Conservation (phyloP, 1,140 invertebrate species). For the Colletes latitarsis region DNA sequence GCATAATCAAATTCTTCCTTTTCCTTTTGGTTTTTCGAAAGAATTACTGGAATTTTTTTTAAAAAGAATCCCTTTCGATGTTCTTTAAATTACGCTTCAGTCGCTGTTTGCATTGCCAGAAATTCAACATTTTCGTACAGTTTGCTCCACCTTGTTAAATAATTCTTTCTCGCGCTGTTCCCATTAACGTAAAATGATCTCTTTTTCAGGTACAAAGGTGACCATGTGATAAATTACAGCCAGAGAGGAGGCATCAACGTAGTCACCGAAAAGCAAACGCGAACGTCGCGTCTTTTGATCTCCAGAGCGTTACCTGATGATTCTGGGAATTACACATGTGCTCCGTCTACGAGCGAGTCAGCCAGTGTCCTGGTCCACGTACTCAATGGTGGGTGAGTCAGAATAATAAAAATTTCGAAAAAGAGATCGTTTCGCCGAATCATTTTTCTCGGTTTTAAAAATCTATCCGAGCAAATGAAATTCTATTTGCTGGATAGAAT, state of each 20-base stretch:
- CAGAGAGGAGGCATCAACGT: constrained; percentile 92
- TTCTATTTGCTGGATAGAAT: neutral
- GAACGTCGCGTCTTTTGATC: constrained; percentile 91
- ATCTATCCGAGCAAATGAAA: neutral
- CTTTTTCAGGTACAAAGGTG: constrained; percentile 86
- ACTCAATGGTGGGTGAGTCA: constrained; percentile 82
- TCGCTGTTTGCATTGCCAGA: too few relatives aligned
- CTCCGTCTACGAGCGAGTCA: constrained; percentile 84
- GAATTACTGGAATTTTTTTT: too few relatives aligned
- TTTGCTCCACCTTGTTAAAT: too few relatives aligned
- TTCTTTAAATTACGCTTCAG: too few relatives aligned
- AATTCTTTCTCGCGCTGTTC: neutral
- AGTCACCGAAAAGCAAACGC: constrained; percentile 91
- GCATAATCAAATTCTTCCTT: too few relatives aligned
- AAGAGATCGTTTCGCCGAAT: neutral
- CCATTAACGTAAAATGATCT: neutral
- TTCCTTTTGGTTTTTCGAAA: too few relatives aligned
- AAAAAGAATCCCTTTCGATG: too few relatives aligned
- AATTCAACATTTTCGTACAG: too few relatives aligned
- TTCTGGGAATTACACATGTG: constrained; percentile 94
- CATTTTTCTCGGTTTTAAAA: neutral
- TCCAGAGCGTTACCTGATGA: constrained; percentile 88
- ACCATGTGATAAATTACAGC: constrained; percentile 93
- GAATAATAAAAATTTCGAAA: constrained; percentile 30
- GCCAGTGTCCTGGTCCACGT: constrained; percentile 84